Evolutionary conservation across 2,888 invertebrate genomes (phyloP).

Genomic region (Ectobius pallidus): DNA sequence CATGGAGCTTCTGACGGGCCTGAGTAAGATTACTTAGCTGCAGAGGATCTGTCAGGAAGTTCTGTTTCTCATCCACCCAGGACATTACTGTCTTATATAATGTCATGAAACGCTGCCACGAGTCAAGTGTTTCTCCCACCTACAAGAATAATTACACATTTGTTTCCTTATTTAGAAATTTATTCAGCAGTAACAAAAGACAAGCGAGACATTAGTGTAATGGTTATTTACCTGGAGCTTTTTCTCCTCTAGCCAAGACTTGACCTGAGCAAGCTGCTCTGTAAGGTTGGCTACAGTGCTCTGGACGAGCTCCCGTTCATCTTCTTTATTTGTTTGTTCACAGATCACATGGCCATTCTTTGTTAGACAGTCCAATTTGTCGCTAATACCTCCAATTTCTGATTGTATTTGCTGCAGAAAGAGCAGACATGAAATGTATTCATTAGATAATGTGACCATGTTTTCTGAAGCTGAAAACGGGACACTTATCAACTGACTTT

Average conservation of each 20-base stretch:
- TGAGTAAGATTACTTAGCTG: constrained; percentile 79
- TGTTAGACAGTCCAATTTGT: constrained; percentile 77
- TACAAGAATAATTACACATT: constrained; percentile 45
- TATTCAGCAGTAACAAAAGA: no score
- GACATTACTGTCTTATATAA: constrained; percentile 80
- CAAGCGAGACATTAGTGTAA: no score
- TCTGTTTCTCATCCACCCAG: constrained; percentile 84
- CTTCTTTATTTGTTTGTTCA: constrained; percentile 78
- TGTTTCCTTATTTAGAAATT: background rate
- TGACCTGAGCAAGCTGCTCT: constrained; percentile 79
- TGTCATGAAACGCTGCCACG: constrained; percentile 85
- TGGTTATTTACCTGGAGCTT: constrained; percentile 74
- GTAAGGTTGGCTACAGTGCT: constrained; percentile 76
- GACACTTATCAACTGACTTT: no score
- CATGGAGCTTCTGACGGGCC: constrained; percentile 83
- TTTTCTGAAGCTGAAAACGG: no score
- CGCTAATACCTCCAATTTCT: constrained; percentile 72
- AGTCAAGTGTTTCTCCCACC: constrained; percentile 85
- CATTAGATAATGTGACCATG: no score
- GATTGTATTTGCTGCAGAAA: constrained; percentile 66
- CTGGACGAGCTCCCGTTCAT: constrained; percentile 76
- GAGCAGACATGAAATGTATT: background rate
- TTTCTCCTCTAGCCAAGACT: constrained; percentile 80
- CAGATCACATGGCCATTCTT: constrained; percentile 79
- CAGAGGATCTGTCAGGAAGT: constrained; percentile 79